These are phyloP conservation scores for Drosophila neocordata DNA, from an alignment of 1,140 invertebrate species.

Conservation along the genomic window DNA sequence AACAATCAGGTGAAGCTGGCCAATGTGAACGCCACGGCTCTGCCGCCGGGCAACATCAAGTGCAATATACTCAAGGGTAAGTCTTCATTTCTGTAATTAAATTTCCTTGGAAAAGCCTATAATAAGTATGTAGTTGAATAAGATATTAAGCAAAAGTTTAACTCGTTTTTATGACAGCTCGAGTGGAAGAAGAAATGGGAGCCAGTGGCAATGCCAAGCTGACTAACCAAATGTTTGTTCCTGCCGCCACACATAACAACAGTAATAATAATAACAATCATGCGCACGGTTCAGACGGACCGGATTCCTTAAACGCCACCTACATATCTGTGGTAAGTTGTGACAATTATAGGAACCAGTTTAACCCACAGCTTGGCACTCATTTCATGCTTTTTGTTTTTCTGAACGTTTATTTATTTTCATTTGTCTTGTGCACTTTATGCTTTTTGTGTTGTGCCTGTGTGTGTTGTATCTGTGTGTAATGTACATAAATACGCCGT, in stretches of 20 bases:
- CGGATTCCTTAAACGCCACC: constrained; percentile 85
- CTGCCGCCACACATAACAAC: constrained; percentile 76
- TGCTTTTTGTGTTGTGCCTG: constrained; percentile 57
- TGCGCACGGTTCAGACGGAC: constrained; percentile 61
- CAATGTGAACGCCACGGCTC: constrained; percentile 85
- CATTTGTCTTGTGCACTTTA: constrained; percentile 69
- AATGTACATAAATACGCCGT: constrained; percentile 48
- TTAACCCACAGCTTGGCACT: constrained; percentile 64
- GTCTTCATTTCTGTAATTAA: neutral
- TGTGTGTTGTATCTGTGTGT: constrained; percentile 62
- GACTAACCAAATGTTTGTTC: constrained; percentile 85
- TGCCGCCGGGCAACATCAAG: constrained; percentile 95
- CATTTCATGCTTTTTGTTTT: constrained; percentile 65
- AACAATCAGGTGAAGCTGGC: constrained; percentile 87
- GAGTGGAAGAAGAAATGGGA: constrained; percentile 85
- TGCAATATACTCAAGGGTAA: constrained; percentile 96
- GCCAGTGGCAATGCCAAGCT: constrained; percentile 84
- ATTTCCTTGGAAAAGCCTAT: neutral
- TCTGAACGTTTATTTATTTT: constrained; percentile 73
- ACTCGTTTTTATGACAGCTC: constrained; percentile 77
- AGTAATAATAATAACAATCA: constrained; percentile 42
- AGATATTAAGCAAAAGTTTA: neutral
- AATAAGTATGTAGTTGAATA: neutral
- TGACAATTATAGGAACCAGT: constrained; percentile 53
- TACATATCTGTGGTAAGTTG: constrained; percentile 90